Base-by-base conservation (phyloP, 1,140 invertebrate species). In the Drosophila busckii region DNA sequence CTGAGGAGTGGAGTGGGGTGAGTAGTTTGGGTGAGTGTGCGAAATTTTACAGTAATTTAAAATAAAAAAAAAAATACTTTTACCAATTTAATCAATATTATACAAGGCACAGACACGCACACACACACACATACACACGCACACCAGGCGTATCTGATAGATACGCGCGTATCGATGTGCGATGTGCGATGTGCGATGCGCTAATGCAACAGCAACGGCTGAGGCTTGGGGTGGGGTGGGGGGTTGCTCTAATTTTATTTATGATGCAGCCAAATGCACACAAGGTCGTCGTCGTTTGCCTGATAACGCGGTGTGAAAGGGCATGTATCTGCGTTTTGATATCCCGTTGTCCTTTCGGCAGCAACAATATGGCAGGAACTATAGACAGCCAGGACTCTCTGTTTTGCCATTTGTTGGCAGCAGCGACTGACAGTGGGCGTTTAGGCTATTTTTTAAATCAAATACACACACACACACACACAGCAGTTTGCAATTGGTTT, bases 21-120 rank as follows among this genome's bases (percentile, higher is more conserved):
- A 42, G 55, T 28, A 22, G 28, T 46, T 7, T 62, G 61, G 54
- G 75, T 82, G 76, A 84, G 78, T 83, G 76, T 83, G 76, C 78
- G 70, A 83, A 83, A 82, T 82, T 82, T 82, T 83, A 83, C 76
- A 82, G 76, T 84, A 83, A 83, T 76, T 83, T 76, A 70, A 76
- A 83, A 80, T 60, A 50, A 20, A 48, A 46, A 34, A 59, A 60
- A 59, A 44, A 59, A 70, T 22, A 67, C 60, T 66, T 83, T 82
- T 48, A 75, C 75, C 75, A 82, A 82, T 82, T 82, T 82, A 82
- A 82, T 82, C 75, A 82, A 82, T 82, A 82, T 82, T 83, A 82
- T 48, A 82, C 73, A 82, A 70, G 55, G 61, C 61, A 75, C 68
- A 60, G 48, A 55, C n/a, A 52, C 52, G 23, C 42, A 38, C 7